phyloP scores from a whole-genome alignment of 2,113 vertebrate genomes.

The Protobothrops flavoviridis region DNA sequence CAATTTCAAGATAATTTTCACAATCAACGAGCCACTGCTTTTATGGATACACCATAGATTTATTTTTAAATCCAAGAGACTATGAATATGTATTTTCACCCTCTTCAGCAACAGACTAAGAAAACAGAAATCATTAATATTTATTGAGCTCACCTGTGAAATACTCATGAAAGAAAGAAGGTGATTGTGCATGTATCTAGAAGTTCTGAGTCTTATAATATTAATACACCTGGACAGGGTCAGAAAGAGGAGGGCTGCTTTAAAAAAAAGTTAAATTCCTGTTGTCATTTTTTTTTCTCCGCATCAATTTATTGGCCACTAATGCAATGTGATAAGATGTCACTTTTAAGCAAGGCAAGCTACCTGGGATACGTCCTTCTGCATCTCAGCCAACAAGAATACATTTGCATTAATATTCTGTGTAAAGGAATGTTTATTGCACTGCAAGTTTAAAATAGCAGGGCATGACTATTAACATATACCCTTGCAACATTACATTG shows the following conservation, averaged over 20 bases:
- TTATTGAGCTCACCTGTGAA: not conserved
- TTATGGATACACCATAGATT: not conserved
- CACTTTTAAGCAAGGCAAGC: not conserved
- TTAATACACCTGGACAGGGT: not conserved
- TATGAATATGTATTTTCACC: not conserved
- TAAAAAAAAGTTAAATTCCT: not conserved
- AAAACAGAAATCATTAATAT: not conserved
- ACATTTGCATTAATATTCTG: not conserved
- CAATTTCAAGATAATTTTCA: not conserved
- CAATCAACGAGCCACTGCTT: not conserved
- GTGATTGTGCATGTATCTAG: not conserved
- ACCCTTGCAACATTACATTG: not conserved
- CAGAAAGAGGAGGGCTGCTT: not conserved
- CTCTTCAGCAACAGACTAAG: not conserved
- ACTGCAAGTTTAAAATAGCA: not conserved
- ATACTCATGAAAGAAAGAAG: not conserved
- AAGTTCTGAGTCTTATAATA: not conserved
- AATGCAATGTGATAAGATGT: not conserved
- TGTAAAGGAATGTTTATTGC: not conserved
- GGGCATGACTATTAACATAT: not conserved
- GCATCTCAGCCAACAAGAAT: too few relatives aligned
- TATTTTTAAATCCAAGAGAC: not conserved
- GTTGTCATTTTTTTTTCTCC: not conserved
- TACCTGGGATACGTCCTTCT: not conserved
- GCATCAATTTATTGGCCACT: not conserved